These are phyloP conservation scores for Rafetus swinhoei DNA, from an alignment of 2,113 vertebrate genomes.

Conservation along the genomic window DNA sequence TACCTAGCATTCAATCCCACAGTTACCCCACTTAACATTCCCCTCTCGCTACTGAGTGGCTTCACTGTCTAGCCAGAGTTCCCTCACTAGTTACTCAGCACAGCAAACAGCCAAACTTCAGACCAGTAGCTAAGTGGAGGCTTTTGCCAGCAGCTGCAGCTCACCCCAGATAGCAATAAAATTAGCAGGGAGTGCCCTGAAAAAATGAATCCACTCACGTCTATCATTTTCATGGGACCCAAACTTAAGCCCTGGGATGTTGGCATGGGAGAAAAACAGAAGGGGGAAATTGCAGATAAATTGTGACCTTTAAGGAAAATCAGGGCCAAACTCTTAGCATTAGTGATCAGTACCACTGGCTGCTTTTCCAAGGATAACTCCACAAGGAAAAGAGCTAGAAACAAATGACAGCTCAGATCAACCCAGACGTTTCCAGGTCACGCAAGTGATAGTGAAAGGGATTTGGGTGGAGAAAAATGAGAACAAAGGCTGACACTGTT, in stretches of 20 bases:
- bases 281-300: background rate
- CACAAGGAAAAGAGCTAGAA: background rate
- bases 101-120: slow-evolving; percentile 11
- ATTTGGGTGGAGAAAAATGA: background rate
- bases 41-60: background rate
- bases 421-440: background rate
- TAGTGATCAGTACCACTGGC: background rate
- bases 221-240: background rate
- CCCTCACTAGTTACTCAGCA: background rate
- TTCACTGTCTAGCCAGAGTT: background rate
- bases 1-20: background rate
- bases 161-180: background rate
- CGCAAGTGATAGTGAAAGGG: background rate
- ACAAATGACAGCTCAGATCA: background rate
- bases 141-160: background rate
- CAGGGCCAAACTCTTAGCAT: rapidly evolving
- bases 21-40: background rate
- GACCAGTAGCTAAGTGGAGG: background rate
- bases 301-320: background rate
- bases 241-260: background rate
- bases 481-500: background rate
- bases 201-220: rapidly evolving
- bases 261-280: background rate
- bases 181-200: background rate
- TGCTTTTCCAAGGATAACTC: background rate